A percentile compares a stretch with the other conserved stretches of the same genome.
phyloP scores from a whole-genome alignment of 2,113 vertebrate species.

The Gasterosteus aculeatus region DNA sequence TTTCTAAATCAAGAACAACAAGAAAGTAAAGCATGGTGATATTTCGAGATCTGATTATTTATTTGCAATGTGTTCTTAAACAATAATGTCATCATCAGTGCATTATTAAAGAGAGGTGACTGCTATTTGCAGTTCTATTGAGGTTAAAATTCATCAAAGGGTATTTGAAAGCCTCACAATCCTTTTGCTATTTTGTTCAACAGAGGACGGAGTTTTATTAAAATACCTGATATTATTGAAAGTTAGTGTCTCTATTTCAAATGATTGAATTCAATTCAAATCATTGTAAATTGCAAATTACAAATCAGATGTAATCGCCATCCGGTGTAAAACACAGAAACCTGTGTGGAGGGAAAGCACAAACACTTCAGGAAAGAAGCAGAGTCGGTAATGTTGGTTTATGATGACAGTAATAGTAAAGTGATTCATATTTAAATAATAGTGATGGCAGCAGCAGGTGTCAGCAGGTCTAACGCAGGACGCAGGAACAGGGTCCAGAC shows the following conservation, averaged over 20 bases:
- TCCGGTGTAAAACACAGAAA: too few relatives aligned
- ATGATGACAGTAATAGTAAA: too few relatives aligned
- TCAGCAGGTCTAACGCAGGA: too few relatives aligned
- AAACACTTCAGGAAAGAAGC: too few relatives aligned
- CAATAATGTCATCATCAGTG: not conserved
- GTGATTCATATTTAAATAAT: too few relatives aligned
- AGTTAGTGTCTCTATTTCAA: not conserved
- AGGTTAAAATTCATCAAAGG: not conserved
- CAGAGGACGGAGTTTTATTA: not conserved
- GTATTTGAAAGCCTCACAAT: not conserved
- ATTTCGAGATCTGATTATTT: not conserved
- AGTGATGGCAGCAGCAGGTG: too few relatives aligned
- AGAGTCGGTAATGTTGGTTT: too few relatives aligned
- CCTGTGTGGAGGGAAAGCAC: too few relatives aligned
- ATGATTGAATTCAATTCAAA: too few relatives aligned
- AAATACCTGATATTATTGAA: not conserved
- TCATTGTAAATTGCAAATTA: too few relatives aligned
- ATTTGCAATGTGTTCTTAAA: not conserved
- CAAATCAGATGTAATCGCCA: too few relatives aligned
- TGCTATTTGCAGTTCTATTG: not conserved
- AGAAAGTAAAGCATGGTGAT: not conserved
- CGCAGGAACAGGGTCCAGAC: too few relatives aligned
- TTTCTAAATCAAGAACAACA: not conserved
- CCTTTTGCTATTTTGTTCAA: not conserved
- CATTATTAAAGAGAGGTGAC: not conserved